These are phyloP conservation scores for Theodoxus fluviatilis DNA, from an alignment of 2,888 invertebrate genomes.

Conservation along the genomic window DNA sequence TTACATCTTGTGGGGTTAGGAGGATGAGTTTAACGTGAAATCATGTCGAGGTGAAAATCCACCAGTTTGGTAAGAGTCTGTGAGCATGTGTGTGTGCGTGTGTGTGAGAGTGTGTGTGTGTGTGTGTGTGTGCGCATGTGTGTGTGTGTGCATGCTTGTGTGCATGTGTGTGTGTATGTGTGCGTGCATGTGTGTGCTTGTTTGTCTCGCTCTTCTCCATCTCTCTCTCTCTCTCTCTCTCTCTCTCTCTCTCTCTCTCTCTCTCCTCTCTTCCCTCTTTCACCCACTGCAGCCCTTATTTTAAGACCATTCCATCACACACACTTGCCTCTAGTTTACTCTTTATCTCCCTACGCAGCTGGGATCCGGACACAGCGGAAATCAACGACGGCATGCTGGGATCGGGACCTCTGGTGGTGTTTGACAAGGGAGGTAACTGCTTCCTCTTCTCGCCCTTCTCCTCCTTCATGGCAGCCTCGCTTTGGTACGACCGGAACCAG, in stretches of 20 bases:
- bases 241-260: not conserved
- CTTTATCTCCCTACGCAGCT: conserved; percentile 28
- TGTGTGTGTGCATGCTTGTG: conserved; percentile 8
- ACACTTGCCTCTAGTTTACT: no score
- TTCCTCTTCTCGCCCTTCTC: conserved; percentile 43
- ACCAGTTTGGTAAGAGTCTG: no score
- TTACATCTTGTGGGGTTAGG: no score
- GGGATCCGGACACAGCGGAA: conserved; percentile 27
- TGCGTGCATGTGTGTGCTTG: not conserved
- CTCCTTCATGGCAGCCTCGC: conserved; percentile 41
- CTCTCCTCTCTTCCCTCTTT: no score
- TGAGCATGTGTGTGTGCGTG: no score
- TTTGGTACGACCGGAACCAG: conserved; percentile 36
- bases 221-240: not conserved
- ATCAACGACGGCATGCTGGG: conserved; percentile 42
- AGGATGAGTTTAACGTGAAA: no score
- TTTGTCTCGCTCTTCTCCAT: not conserved
- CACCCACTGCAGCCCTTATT: no score
- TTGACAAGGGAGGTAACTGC: conserved; percentile 40
- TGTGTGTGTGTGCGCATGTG: no score
- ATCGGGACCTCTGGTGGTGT: conserved; percentile 43
- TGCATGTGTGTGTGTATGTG: not conserved
- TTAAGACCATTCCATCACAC: no score
- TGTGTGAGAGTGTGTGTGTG: no score
- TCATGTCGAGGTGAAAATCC: no score